phyloP scores from a whole-genome alignment of 2,797 vertebrate species.

The Gymnothorax reevesii region DNA sequence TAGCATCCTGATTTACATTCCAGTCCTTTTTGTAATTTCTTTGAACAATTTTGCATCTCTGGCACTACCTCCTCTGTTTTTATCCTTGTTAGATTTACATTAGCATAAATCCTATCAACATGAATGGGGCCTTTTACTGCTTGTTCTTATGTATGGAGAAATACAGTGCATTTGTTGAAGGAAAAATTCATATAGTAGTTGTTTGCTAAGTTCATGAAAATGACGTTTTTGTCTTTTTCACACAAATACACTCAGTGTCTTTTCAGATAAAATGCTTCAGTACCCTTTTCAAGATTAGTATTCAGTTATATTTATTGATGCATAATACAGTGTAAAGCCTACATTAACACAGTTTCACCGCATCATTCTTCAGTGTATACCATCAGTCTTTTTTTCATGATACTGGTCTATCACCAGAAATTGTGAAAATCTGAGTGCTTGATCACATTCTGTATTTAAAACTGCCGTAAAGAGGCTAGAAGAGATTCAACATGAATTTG shows the following conservation, averaged over 20 bases:
- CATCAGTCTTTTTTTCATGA: background rate
- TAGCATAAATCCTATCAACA: slow-evolving; percentile 16
- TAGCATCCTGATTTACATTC: background rate
- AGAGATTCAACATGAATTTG: too few relatives aligned
- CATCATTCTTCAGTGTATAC: background rate
- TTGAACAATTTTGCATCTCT: background rate
- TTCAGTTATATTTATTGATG: background rate
- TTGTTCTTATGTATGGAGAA: background rate
- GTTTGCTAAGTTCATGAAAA: background rate
- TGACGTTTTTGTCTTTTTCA: background rate
- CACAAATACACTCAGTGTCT: background rate
- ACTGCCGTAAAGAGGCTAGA: too few relatives aligned
- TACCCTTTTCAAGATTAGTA: background rate
- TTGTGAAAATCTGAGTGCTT: too few relatives aligned
- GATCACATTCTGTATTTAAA: too few relatives aligned
- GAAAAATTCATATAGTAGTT: background rate
- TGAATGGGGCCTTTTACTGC: background rate
- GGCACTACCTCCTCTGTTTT: background rate
- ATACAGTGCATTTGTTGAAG: background rate
- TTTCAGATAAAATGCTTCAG: background rate
- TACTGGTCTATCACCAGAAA: too few relatives aligned
- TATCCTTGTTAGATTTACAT: background rate
- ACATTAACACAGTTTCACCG: background rate
- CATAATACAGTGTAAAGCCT: background rate
- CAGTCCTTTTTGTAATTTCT: background rate